A percentile compares a stretch with the other conserved stretches of the same genome.
phyloP scores from a whole-genome alignment of 2,888 invertebrate species.

The Cephus nigrinus region DNA sequence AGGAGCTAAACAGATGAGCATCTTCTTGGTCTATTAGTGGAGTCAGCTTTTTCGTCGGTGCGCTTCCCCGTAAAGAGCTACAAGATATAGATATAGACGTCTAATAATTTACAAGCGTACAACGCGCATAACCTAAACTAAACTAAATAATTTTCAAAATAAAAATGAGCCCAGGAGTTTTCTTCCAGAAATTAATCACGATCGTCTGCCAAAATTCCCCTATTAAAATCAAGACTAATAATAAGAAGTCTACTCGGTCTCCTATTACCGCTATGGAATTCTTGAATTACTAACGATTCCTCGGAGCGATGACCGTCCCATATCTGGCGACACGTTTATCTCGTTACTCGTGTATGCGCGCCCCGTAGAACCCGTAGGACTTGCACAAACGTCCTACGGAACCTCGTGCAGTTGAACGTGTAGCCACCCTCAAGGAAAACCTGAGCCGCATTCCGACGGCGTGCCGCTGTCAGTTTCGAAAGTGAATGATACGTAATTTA shows the following conservation, averaged over 20 bases:
- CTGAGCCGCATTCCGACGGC: conserved; percentile 37
- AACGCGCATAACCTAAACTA: background rate
- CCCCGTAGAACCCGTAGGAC: background rate
- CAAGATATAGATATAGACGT: background rate
- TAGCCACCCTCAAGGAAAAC: conserved; percentile 14
- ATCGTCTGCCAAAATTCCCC: background rate
- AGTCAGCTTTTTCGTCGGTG: conserved; percentile 44
- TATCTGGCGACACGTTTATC: conserved; percentile 12
- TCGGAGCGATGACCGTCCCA: background rate
- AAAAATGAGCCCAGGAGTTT: background rate
- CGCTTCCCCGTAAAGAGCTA: background rate
- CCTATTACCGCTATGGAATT: background rate
- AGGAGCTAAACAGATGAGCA: conserved; percentile 52
- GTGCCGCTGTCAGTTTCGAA: conserved; percentile 50
- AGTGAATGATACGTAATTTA: conserved; percentile 64
- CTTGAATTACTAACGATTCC: background rate
- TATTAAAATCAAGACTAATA: background rate
- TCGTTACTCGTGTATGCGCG: conserved; percentile 7
- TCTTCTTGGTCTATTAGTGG: conserved; percentile 62
- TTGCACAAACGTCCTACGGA: conserved; percentile 8
- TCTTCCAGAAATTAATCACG: background rate
- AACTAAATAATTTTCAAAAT: background rate
- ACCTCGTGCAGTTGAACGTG: background rate
- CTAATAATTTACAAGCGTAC: background rate
- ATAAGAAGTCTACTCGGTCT: background rate